phyloP scores from a whole-genome alignment of 2,797 vertebrate species.

The Poecilia velifera region DNA sequence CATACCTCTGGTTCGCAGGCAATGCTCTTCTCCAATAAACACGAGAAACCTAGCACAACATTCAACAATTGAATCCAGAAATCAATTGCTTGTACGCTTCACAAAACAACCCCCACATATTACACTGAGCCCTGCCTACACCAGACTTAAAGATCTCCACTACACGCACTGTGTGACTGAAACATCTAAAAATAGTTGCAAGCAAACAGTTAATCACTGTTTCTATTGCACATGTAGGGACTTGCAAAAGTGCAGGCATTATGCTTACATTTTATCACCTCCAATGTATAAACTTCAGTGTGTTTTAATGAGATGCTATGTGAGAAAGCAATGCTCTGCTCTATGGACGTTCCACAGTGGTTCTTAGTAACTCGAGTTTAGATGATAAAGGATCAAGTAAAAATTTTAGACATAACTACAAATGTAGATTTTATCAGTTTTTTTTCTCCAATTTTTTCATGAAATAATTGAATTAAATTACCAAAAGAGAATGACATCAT shows the following conservation, averaged over 20 bases:
- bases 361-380: background rate
- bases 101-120: constrained; percentile 6
- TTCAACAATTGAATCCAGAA: constrained; percentile 15
- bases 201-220: background rate
- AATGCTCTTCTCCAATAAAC: constrained; percentile 30
- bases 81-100: constrained; percentile 16
- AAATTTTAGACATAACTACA: background rate
- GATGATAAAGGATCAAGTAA: background rate
- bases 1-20: constrained; percentile 26
- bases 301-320: background rate
- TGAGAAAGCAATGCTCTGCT: background rate
- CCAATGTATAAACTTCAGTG: background rate
- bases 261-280: background rate
- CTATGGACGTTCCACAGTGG: background rate
- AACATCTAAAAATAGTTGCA: background rate
- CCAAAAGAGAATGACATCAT: background rate
- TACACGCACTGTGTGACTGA: background rate
- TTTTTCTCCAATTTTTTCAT: background rate
- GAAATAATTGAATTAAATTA: background rate
- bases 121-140: background rate
- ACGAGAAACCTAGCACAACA: constrained; percentile 2
- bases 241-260: background rate
- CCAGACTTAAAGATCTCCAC: background rate
- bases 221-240: background rate
- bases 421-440: background rate